Conservation (phyloP, 2,113 vertebrate species). For the Arenaria interpres region DNA sequence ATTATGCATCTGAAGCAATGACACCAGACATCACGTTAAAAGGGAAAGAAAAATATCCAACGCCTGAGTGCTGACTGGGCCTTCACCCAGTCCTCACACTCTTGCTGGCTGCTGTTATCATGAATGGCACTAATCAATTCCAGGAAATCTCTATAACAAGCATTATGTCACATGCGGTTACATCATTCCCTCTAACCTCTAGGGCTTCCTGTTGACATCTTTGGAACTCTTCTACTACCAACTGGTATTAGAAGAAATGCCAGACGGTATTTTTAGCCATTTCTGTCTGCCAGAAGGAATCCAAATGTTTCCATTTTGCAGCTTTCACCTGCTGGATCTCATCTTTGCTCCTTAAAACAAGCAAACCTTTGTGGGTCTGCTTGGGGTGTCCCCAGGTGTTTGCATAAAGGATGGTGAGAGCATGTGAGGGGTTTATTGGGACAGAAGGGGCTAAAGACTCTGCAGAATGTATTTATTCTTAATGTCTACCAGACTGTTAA, state of each 20-base stretch:
- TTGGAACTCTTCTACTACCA: conserved; percentile 28
- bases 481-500: background rate
- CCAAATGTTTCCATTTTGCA: background rate
- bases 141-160: conserved; percentile 54
- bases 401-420: background rate
- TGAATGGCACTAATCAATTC: conserved; percentile 54
- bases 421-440: background rate
- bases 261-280: conserved; percentile 11
- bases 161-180: conserved; percentile 49
- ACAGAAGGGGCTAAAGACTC: background rate
- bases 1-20: background rate
- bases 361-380: background rate
- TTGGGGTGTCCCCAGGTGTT: background rate
- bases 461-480: conserved; percentile 16
- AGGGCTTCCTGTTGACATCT: conserved; percentile 61
- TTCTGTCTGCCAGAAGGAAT: conserved; percentile 25
- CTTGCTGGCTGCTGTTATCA: conserved; percentile 26
- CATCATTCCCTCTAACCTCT: conserved; percentile 57
- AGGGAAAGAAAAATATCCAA: background rate
- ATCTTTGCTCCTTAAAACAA: background rate
- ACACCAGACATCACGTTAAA: background rate
- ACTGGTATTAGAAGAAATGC: conserved; percentile 13
- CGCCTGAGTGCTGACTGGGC: conserved; percentile 22
- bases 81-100: conserved; percentile 47
- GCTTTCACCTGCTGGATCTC: background rate